These are phyloP conservation scores for Chironomus striatipennis DNA, from an alignment of 1,140 invertebrate genomes.

Conservation along the genomic window DNA sequence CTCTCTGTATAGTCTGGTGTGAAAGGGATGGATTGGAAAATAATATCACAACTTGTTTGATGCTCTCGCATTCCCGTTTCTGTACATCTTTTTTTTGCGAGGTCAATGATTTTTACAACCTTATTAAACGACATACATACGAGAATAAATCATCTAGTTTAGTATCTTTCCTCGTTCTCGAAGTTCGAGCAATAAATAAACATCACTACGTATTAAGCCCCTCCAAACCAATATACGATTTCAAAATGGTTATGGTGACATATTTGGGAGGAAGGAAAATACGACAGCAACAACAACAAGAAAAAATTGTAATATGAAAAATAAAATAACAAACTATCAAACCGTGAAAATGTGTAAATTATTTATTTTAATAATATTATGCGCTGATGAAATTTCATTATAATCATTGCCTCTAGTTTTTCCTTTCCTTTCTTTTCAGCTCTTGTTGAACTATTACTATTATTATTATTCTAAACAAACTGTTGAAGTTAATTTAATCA, in stretches of 20 bases:
- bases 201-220: no score
- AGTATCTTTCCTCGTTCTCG: not conserved
- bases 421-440: not conserved
- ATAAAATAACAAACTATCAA: not conserved
- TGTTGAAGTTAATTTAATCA: not conserved
- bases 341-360: not conserved
- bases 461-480: not conserved
- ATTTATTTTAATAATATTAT: not conserved
- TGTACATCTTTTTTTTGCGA: not conserved
- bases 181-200: not conserved
- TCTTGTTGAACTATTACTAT: no score
- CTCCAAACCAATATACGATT: not conserved
- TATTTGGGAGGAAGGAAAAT: not conserved
- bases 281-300: not conserved
- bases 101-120: constrained; percentile 2
- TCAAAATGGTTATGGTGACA: constrained; percentile 7
- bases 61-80: not conserved
- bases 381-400: not conserved
- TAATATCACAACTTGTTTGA: not conserved
- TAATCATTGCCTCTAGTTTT: not conserved
- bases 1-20: constrained; percentile 11
- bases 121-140: not conserved
- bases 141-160: no score
- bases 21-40: not conserved
- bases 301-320: not conserved